Conservation (phyloP, 1,140 invertebrate species). For the Trialeurodes vaporariorum region DNA sequence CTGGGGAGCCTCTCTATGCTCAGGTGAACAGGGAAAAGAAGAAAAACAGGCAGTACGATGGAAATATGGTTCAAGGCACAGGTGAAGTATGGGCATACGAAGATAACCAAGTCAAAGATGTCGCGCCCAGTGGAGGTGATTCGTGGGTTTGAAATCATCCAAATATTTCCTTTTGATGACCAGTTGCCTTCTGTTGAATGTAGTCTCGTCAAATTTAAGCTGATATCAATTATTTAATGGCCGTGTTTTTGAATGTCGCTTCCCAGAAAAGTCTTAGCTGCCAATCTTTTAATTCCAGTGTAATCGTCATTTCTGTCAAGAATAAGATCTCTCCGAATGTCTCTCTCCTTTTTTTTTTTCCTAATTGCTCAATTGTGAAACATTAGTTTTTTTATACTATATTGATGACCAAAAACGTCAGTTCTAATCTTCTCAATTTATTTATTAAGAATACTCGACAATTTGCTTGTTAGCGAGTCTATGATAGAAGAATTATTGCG, state of each 20-base stretch:
- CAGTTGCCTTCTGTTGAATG: neutral
- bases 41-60: constrained; percentile 48
- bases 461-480: too few species aligned
- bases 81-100: constrained; percentile 33
- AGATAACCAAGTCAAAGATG: constrained; percentile 32
- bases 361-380: too few species aligned
- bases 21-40: constrained; percentile 71
- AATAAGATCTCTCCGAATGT: neutral
- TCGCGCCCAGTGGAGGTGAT: constrained; percentile 39
- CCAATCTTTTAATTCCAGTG: neutral
- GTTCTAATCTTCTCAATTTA: too few species aligned
- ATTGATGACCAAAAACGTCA: too few species aligned
- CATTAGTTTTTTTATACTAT: too few species aligned
- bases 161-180: neutral
- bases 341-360: too few species aligned
- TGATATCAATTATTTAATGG: too few species aligned
- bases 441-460: too few species aligned
- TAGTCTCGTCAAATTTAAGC: too few species aligned
- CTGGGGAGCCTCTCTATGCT: constrained; percentile 61
- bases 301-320: neutral
- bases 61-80: constrained; percentile 35
- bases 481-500: too few species aligned
- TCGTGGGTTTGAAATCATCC: constrained; percentile 40
- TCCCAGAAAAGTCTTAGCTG: neutral
- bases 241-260: neutral